Evolutionary conservation across 1,140 invertebrate genomes (phyloP), one percentile per base, ranked within the genome.

Genomic region (Aplysia californica): DNA sequence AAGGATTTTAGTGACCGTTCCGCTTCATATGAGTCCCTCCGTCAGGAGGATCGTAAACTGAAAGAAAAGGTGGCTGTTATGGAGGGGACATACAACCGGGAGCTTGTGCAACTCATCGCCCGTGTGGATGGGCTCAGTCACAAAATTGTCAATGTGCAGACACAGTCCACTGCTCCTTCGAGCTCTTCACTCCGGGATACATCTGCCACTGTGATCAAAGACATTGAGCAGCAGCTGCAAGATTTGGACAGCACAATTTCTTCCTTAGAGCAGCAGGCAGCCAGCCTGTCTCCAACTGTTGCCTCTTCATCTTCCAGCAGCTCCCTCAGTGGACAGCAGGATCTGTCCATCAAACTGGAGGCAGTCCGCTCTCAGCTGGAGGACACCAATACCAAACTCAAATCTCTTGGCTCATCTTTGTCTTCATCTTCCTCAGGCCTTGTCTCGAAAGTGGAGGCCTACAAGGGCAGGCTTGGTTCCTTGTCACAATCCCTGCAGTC

Each of bases 351-450:
- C 21, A 82, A 83, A 76, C 59, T 87, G 20, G 80, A 84, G 61
- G 78, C 83, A 72, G 84, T 86, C 82, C 84, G 83, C 36, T 71
- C 66, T 35, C 84, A 86, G 56, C 68, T 87, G 26, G 78, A 84
- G 66, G 38, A 29, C 0, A 82, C 84, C 29, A 84, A 82, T 66
- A 56, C 58, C 56, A 83, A 81, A 41, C 78, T 86, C 6, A 61
- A 39, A 31, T 26, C 50, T 26, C 10, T 61, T 0, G 31, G n/a
- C 70, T 31, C 35, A 23, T 10, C 44, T 50, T 39, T 39, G 2
- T 35, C 44, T 18, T 26, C 3, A 21, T 33, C 68, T 33, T 29
- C 26, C 29, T 41, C 56, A 35, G 50, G 1, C 18, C 50, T 71
- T 3, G 29, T 35, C 6, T 10, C 35, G 3, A 61, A 61, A 31